Evolutionary conservation across 2,113 vertebrate species (phyloP).

Genomic region (Triplophysa rosa): DNA sequence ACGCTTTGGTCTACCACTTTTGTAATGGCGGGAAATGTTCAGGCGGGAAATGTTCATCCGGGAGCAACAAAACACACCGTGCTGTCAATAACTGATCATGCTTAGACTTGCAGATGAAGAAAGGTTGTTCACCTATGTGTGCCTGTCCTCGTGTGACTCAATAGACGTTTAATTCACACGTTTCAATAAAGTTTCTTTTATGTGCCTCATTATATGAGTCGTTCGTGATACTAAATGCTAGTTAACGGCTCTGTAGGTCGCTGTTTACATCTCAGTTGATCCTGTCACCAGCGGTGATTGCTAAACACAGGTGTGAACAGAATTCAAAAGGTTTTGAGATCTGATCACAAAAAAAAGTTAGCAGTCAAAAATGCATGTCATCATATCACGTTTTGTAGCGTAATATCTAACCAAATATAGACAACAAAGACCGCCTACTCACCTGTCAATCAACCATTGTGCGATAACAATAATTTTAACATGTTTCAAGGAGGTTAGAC

Average conservation of each 20-base stretch:
- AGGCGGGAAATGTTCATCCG: slow-evolving; percentile 6
- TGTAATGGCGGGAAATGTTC: slow-evolving; percentile 7
- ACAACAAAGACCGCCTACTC: too few species aligned
- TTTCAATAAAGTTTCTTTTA: background rate
- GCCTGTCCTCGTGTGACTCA: background rate
- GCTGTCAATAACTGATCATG: slow-evolving; percentile 24
- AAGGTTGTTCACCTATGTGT: slow-evolving; percentile 9
- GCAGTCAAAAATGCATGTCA: background rate
- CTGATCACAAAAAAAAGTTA: background rate
- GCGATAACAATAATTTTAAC: too few species aligned
- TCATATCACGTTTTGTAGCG: too few species aligned
- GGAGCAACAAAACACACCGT: background rate
- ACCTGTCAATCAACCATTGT: too few species aligned
- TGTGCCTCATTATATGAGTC: background rate
- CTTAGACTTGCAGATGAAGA: slow-evolving; percentile 3
- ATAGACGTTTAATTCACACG: slow-evolving; percentile 17
- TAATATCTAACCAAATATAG: too few species aligned
- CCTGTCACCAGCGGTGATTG: background rate
- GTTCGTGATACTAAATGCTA: background rate
- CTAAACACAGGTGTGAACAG: background rate
- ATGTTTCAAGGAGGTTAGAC: too few species aligned
- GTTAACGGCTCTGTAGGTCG: background rate
- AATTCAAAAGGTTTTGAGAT: background rate
- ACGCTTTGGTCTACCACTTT: slow-evolving; percentile 27
- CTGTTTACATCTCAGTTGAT: background rate